Evolutionary conservation across 2,113 vertebrate species (phyloP), one percentile per base, ranked within the genome.

Genomic region (Eulemur macaco): DNA sequence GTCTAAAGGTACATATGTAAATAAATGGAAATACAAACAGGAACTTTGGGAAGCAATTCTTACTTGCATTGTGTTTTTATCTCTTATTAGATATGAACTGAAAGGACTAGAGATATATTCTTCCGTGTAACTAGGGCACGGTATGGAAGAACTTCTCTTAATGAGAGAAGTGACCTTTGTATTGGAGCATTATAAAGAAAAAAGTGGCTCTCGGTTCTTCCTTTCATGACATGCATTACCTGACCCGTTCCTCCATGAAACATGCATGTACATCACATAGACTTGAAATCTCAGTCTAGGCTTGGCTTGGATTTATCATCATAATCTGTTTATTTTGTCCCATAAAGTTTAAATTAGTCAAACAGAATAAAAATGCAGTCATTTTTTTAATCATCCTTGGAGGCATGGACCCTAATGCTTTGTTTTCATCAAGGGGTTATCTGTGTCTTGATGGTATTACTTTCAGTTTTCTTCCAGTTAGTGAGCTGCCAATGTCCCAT

Each of bases 151-250:
- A 56, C 0, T 12, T 8, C 14, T 81, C 23, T 45, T 76, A 31
- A 82, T 90, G 10, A 91, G 4, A 27, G 11, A 89, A 45, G 18
- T 91, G n/a, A 82, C 54, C 86, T 87, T 90, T 91, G 64, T 96
- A 9, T 42, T 77, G 31, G n/a, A 39, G 4, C 52, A 68, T 63
- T 58, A 71, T 73, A 82, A 86, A 68, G 80, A 84, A 87, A 71
- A 88, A 52, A 47, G 74, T 68, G 29, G 5, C 17, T 81, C 15
- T 73, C 11, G 42, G 39, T 77, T 73, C 29, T 89, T 91, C 39
- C 52, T 86, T 94, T 87, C 50, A 60, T 83, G 47, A 80, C 6
- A 47, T 47, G 10, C 17, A 37, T 92, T 83, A 56, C 37, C 37
- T 77, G 89, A 82, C 12, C 5, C 37, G 11, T 66, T 86, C n/a